Percentiles rank a stretch among this genome's conserved stretches.
These are phyloP conservation scores for Aphelenchoides besseyi DNA, from an alignment of 1,140 invertebrate genomes.

Conservation along the genomic window DNA sequence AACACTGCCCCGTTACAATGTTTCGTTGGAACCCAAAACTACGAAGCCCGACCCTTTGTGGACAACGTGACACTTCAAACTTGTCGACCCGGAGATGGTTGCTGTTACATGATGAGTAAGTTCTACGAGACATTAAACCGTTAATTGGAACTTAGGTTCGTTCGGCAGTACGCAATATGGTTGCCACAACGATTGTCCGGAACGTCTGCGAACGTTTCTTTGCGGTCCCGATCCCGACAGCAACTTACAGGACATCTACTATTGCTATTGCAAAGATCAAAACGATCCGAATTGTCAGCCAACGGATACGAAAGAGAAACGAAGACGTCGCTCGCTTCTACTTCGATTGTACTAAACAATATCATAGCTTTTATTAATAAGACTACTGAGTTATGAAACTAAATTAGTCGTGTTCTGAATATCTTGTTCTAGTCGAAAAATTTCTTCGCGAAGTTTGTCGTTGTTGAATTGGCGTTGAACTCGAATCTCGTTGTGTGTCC, in stretches of 20 bases:
- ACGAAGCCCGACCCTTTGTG: slow-evolving; percentile 4
- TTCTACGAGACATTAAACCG: no score
- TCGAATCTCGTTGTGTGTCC: slow-evolving; percentile 27
- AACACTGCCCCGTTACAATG: neutral
- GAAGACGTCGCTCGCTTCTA: neutral
- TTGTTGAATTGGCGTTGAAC: slow-evolving; percentile 24
- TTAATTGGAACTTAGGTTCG: slow-evolving; percentile 8
- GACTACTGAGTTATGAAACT: neutral
- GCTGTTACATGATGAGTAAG: slow-evolving; percentile 14
- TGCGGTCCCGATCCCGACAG: slow-evolving; percentile 21
- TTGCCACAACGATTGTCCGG: slow-evolving; percentile 24
- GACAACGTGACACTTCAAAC: slow-evolving; percentile 8
- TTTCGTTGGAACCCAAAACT: neutral
- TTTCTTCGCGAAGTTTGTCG: slow-evolving; percentile 25
- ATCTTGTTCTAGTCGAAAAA: slow-evolving; percentile 8
- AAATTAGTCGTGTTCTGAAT: neutral
- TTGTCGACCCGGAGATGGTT: slow-evolving; percentile 7
- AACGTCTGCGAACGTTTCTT: slow-evolving; percentile 17
- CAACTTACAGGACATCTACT: slow-evolving; percentile 19
- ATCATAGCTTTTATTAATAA: neutral
- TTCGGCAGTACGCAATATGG: slow-evolving; percentile 13
- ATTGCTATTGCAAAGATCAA: slow-evolving; percentile 9
- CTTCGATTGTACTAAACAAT: neutral
- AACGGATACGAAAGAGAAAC: slow-evolving; percentile 4
- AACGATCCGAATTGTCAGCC: slow-evolving; percentile 17